phyloP scores from a whole-genome alignment of 2,797 vertebrate genomes.

The Astyanax mexicanus region DNA sequence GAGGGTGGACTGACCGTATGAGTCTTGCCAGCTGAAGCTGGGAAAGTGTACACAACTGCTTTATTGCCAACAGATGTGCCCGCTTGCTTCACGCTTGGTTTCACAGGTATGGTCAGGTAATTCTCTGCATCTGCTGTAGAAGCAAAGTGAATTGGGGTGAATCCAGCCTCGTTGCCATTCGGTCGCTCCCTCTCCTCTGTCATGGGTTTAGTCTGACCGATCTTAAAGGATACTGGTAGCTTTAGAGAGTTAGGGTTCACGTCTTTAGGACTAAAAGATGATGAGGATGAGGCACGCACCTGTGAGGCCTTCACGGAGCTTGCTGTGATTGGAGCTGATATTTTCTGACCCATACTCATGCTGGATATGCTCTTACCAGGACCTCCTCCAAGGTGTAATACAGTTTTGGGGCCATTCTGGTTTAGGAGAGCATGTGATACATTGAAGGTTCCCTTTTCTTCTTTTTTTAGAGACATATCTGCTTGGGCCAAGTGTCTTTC shows the following conservation, averaged over 20 bases:
- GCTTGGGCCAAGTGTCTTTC: conserved; percentile 5
- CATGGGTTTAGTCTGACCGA: conserved; percentile 30
- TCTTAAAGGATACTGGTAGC: conserved; percentile 63
- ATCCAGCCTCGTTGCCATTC: conserved; percentile 49
- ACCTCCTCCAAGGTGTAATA: conserved; percentile 36
- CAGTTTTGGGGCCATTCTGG: conserved; percentile 40
- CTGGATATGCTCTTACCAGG: conserved; percentile 61
- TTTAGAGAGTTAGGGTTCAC: conserved; percentile 64
- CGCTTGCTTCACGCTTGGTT: conserved; percentile 61
- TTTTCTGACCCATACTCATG: conserved; percentile 59
- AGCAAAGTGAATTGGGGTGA: conserved; percentile 48
- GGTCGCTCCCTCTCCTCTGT: conserved; percentile 46
- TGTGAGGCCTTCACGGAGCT: conserved; percentile 48
- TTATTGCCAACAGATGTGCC: conserved; percentile 49
- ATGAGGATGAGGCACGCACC: conserved; percentile 39
- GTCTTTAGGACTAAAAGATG: conserved; percentile 58
- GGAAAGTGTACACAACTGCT: conserved; percentile 53
- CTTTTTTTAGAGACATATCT: conserved; percentile 42
- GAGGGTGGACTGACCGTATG: conserved; percentile 50
- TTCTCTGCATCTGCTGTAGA: conserved; percentile 78
- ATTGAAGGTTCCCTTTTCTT: conserved; percentile 44
- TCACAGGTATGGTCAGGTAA: conserved; percentile 88
- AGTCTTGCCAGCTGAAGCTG: conserved; percentile 43
- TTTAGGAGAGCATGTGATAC: conserved; percentile 36
- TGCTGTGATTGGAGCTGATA: conserved; percentile 51